Evolutionary conservation across 2,113 vertebrate species (phyloP).

Genomic region (Podilymbus podiceps): DNA sequence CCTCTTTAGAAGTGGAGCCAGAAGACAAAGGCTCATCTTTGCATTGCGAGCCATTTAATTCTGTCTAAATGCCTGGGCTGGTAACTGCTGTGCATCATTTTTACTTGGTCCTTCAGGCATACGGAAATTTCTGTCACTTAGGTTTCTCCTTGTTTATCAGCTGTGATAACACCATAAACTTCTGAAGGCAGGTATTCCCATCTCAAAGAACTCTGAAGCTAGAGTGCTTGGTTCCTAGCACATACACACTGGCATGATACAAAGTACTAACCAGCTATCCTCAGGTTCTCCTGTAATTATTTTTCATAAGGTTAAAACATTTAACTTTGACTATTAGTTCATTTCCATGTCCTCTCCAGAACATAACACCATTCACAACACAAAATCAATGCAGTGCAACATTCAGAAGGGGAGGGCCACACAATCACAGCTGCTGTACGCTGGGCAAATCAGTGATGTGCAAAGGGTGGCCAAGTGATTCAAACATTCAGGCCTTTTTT

Average conservation of each 20-base stretch:
- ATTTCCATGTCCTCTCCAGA: background rate
- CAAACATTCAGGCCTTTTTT: background rate
- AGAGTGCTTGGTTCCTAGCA: background rate
- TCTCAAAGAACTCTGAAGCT: background rate
- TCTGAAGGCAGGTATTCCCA: background rate
- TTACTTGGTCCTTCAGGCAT: background rate
- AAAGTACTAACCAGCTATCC: background rate
- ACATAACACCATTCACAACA: background rate
- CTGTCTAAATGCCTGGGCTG: background rate
- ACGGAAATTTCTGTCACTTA: background rate
- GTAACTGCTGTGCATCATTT: background rate
- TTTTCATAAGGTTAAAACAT: background rate
- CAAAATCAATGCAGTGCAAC: background rate
- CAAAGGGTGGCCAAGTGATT: background rate
- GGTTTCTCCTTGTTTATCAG: background rate
- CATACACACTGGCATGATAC: background rate
- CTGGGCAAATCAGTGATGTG: background rate
- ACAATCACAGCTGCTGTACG: background rate
- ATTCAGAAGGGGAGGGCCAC: background rate
- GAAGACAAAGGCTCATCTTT: background rate
- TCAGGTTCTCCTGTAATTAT: background rate
- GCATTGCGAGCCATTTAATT: background rate
- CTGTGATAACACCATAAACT: background rate
- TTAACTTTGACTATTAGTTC: background rate
- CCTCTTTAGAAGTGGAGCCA: background rate